A percentile compares a stretch with the other conserved stretches of the same genome.
phyloP scores from a whole-genome alignment of 2,888 invertebrate genomes.

The Ochlodes sylvanus region DNA sequence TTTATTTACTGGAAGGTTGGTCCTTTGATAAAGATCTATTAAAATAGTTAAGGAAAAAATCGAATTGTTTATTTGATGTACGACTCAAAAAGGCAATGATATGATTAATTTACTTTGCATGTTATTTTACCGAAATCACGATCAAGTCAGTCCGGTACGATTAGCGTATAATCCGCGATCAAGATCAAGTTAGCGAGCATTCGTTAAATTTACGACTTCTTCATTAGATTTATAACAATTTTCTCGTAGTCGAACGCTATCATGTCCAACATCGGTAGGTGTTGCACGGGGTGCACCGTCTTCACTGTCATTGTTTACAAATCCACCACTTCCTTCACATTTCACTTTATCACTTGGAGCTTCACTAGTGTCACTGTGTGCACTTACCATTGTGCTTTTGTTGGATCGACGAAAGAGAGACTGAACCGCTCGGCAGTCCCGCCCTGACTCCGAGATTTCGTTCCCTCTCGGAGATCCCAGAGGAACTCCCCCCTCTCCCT shows the following conservation, averaged over 20 bases:
- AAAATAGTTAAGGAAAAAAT: too few relatives aligned
- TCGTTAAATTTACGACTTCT: neutral
- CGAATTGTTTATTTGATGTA: too few relatives aligned
- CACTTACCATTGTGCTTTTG: slow-evolving; percentile 82
- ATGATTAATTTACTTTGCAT: neutral
- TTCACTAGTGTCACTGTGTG: slow-evolving; percentile 49
- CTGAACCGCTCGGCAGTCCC: slow-evolving; percentile 81
- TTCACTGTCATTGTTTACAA: slow-evolving; percentile 45
- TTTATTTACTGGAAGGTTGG: too few relatives aligned
- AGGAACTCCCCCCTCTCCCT: slow-evolving; percentile 55
- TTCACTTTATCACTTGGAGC: slow-evolving; percentile 51
- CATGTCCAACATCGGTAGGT: neutral
- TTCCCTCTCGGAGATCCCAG: slow-evolving; percentile 63
- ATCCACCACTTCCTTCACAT: slow-evolving; percentile 54
- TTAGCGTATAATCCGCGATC: neutral
- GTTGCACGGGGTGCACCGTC: slow-evolving; percentile 14
- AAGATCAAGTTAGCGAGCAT: neutral
- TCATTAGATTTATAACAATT: neutral
- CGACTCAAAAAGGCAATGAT: too few relatives aligned
- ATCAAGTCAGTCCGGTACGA: neutral
- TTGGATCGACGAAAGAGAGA: slow-evolving; percentile 81
- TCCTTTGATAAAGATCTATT: too few relatives aligned
- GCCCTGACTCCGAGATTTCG: slow-evolving; percentile 79
- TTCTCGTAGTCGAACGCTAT: neutral
- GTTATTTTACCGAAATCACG: neutral